phyloP scores from a whole-genome alignment of 2,888 invertebrate genomes.

The Lepidochitona cinerea region DNA sequence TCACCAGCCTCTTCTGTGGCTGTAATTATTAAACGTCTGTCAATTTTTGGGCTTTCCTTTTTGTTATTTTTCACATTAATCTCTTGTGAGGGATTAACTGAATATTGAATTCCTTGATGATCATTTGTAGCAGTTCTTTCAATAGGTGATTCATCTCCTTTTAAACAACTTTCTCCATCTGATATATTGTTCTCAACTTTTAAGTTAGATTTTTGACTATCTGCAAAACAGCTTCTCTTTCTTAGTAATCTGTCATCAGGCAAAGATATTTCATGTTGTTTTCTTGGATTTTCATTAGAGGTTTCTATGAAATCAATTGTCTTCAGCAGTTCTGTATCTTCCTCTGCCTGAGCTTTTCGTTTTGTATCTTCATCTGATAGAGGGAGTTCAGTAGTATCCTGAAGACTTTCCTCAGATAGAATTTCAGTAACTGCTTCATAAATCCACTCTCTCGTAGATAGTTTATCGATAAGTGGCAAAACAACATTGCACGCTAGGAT shows the following conservation, averaged over 20 bases:
- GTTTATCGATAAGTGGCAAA: slow-evolving; percentile 39
- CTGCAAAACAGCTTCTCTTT: background rate
- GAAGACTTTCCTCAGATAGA: slow-evolving; percentile 41
- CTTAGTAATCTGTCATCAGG: background rate
- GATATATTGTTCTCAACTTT: background rate
- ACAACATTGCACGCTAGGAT: slow-evolving; percentile 50
- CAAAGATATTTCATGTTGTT: background rate
- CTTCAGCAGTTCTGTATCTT: background rate
- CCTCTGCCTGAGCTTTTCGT: background rate
- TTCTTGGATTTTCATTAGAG: background rate
- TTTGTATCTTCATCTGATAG: background rate
- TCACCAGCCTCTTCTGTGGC: background rate
- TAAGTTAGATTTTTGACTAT: background rate
- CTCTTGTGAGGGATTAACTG: background rate
- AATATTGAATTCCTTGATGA: background rate
- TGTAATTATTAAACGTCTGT: background rate
- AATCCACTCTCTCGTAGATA: slow-evolving; percentile 50
- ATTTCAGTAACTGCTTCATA: slow-evolving; percentile 49
- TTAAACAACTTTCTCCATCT: background rate
- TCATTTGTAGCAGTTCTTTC: background rate
- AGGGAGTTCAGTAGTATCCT: background rate
- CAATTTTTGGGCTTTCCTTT: background rate
- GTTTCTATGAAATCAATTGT: background rate
- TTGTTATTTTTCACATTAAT: background rate
- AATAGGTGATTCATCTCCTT: background rate